Conservation (phyloP, 1,140 invertebrate species). For the Phthorimaea operculella region DNA sequence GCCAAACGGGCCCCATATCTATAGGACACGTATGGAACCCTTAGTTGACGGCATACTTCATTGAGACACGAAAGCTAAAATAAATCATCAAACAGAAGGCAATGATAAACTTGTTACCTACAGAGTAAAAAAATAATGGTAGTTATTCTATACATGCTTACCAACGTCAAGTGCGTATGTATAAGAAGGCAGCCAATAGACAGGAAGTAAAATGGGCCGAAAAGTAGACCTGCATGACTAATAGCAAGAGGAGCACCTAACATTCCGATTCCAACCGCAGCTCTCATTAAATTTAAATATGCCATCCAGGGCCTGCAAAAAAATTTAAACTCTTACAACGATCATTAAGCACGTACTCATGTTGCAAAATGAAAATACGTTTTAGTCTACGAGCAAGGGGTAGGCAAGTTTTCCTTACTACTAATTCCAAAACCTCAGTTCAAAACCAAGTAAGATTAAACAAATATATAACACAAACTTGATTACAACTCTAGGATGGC, state of each 20-base stretch:
- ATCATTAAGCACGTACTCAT: no score
- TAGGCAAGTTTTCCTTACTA: no score
- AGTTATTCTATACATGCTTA: background rate
- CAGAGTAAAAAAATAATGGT: no score
- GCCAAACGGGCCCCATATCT: background rate
- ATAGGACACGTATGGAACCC: background rate
- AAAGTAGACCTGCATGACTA: slow-evolving; percentile 39
- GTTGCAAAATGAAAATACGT: no score
- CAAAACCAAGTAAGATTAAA: no score
- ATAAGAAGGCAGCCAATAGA: slow-evolving; percentile 14
- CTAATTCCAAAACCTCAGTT: no score
- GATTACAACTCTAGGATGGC: no score
- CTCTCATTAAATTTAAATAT: slow-evolving; percentile 37
- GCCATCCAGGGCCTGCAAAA: slow-evolving; percentile 41
- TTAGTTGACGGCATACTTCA: background rate
- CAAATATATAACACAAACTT: no score
- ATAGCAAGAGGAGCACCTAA: slow-evolving; percentile 38
- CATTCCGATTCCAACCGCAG: slow-evolving; percentile 34
- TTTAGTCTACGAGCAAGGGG: no score
- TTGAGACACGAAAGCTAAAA: background rate
- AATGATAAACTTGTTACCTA: no score
- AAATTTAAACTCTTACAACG: no score
- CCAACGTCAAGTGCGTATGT: background rate
- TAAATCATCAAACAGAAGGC: background rate
- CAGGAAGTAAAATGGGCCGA: slow-evolving; percentile 29